Evolutionary conservation across 64 coral and sea anemone species (phyloP).

Genomic region (Anthopleura sola): DNA sequence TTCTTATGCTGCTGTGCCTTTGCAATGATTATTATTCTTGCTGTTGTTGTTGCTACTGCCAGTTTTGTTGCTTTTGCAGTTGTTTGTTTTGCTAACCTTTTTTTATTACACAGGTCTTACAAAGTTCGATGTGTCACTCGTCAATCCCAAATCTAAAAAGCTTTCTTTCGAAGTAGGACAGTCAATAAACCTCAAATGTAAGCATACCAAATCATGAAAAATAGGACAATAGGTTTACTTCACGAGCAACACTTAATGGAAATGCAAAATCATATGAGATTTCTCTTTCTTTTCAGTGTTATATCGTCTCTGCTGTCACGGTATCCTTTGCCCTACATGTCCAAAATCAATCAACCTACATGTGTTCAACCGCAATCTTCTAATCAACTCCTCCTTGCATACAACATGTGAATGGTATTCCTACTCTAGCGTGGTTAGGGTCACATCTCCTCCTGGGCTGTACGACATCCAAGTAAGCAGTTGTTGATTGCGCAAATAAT

Average conservation of each 20-base stretch:
- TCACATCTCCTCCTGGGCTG: not conserved
- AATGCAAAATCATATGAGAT: not conserved
- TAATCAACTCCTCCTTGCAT: not conserved
- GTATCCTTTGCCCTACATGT: not conserved
- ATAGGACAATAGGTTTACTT: too few relatives aligned
- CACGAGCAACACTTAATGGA: too few relatives aligned
- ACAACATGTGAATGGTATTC: constrained; percentile 4
- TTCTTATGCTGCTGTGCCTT: too few relatives aligned
- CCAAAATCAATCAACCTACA: not conserved
- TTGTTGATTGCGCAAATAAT: not conserved
- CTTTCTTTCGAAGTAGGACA: not conserved
- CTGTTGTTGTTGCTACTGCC: too few relatives aligned
- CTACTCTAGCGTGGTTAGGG: not conserved
- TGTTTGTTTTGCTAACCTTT: not conserved
- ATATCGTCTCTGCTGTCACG: not conserved
- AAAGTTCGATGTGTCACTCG: not conserved
- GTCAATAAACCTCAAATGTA: not conserved
- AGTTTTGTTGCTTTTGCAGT: too few relatives aligned
- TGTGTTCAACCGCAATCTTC: not conserved
- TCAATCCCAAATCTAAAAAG: not conserved
- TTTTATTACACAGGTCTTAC: not conserved
- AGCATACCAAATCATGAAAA: not conserved
- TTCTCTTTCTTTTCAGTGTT: not conserved
- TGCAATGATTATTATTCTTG: too few relatives aligned
- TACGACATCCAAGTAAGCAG: not conserved